Conservation (phyloP, 2,888 invertebrate species). For the Drosophila anomalata region DNA sequence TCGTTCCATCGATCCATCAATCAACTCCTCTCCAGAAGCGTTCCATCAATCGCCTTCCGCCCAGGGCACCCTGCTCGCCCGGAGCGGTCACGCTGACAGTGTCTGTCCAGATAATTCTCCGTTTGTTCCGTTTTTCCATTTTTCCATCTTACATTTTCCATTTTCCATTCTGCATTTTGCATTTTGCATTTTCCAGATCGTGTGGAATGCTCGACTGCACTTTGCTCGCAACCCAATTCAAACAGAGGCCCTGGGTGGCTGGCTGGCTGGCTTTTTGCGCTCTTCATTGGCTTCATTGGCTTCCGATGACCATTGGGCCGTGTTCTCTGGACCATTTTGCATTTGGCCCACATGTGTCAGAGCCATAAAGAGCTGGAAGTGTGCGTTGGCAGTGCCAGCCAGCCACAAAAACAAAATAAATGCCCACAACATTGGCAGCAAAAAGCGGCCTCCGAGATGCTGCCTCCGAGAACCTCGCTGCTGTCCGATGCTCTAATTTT, state of each 20-base stretch:
- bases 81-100: conserved; percentile 12
- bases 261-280: not conserved
- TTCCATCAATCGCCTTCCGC: conserved; percentile 6
- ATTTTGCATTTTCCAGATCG: conserved; percentile 22
- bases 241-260: not conserved
- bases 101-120: conserved; percentile 6
- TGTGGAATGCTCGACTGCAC: conserved; percentile 38
- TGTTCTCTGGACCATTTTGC: conserved; percentile 30
- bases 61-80: conserved; percentile 13
- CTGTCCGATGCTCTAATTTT: conserved; percentile 61
- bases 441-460: conserved; percentile 16
- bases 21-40: not conserved
- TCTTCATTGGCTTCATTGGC: conserved; percentile 5
- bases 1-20: not conserved
- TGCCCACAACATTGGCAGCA: not conserved
- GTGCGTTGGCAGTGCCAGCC: conserved; percentile 55
- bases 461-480: conserved; percentile 30
- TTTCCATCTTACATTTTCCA: not conserved
- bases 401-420: too few species aligned
- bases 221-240: conserved; percentile 40
- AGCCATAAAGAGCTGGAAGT: conserved; percentile 32
- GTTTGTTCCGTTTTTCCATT: not conserved
- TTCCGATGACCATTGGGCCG: conserved; percentile 16
- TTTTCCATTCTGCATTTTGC: conserved; percentile 3
- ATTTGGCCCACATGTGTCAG: conserved; percentile 68